phyloP scores from a whole-genome alignment of 2,113 vertebrate genomes.

The Caranx ignobilis region DNA sequence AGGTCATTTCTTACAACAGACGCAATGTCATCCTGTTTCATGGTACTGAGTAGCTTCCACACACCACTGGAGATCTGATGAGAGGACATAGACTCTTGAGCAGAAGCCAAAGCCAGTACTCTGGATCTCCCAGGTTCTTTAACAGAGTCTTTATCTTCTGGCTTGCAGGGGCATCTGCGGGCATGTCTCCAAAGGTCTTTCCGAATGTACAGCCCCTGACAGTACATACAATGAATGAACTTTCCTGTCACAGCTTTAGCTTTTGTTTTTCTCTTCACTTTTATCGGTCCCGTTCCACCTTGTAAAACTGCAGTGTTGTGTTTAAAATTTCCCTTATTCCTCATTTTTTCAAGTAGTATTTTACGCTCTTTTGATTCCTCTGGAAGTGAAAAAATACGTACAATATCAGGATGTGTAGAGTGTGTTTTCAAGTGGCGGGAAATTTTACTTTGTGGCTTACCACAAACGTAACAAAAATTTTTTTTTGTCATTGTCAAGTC shows the following conservation, averaged over 20 bases:
- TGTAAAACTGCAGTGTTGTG: constrained; percentile 1
- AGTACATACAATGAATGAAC: no score
- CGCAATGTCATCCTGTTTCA: constrained; percentile 39
- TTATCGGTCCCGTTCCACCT: neutral
- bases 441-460: constrained; percentile 28
- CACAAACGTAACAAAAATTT: constrained; percentile 20
- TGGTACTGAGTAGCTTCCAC: constrained; percentile 28
- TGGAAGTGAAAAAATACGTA: neutral
- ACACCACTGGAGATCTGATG: constrained; percentile 25
- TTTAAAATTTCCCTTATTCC: constrained; percentile 22
- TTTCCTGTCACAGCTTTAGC: no score
- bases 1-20: constrained; percentile 27
- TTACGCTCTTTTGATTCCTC: constrained; percentile 1
- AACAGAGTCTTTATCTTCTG: neutral
- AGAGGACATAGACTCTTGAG: neutral
- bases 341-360: constrained; percentile 10
- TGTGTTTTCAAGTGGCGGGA: constrained; percentile 18
- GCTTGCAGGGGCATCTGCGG: constrained; percentile 11
- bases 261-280: no score
- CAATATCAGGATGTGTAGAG: constrained; percentile 1
- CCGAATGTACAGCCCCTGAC: neutral
- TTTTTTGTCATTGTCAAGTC: neutral
- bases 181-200: constrained; percentile 31
- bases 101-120: constrained; percentile 14
- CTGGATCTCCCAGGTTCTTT: constrained; percentile 16